Conservation (phyloP, 2,888 invertebrate genomes). For the Toxonevra muliebris region DNA sequence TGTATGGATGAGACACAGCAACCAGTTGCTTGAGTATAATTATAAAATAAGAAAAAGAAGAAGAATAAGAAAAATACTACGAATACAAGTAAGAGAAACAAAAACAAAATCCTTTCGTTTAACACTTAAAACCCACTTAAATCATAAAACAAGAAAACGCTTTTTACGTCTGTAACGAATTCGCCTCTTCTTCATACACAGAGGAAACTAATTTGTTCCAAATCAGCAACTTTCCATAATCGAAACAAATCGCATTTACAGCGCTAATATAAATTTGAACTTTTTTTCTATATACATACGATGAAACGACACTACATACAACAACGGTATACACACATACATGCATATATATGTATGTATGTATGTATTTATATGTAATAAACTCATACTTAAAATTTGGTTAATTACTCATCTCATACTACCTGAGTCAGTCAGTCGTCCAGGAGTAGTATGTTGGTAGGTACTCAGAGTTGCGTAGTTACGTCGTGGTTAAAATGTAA, state of each 20-base stretch:
- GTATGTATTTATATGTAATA: constrained; percentile 40
- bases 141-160: constrained; percentile 36
- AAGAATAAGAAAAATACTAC: too few species aligned
- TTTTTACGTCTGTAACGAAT: constrained; percentile 43
- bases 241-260: constrained; percentile 54
- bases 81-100: too few species aligned
- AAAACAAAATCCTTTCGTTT: constrained; percentile 32
- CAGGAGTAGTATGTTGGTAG: too few species aligned
- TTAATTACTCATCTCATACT: constrained; percentile 45
- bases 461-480: constrained; percentile 22
- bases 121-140: constrained; percentile 36
- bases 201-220: constrained; percentile 55
- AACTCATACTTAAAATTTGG: constrained; percentile 51
- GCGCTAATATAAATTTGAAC: constrained; percentile 43
- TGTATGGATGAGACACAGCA: too few species aligned
- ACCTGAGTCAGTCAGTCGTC: too few species aligned
- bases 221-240: constrained; percentile 59
- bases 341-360: constrained; percentile 10
- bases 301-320: too few species aligned
- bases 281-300: too few species aligned
- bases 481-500: constrained; percentile 30
- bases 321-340: constrained; percentile 22
- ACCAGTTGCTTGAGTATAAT: too few species aligned
- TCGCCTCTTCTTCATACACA: constrained; percentile 28
- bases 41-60: too few species aligned